A percentile compares a stretch with the other conserved stretches of the same genome.
These are phyloP conservation scores for Pelobates cultripes DNA, from an alignment of 2,797 vertebrate genomes.

Conservation along the genomic window DNA sequence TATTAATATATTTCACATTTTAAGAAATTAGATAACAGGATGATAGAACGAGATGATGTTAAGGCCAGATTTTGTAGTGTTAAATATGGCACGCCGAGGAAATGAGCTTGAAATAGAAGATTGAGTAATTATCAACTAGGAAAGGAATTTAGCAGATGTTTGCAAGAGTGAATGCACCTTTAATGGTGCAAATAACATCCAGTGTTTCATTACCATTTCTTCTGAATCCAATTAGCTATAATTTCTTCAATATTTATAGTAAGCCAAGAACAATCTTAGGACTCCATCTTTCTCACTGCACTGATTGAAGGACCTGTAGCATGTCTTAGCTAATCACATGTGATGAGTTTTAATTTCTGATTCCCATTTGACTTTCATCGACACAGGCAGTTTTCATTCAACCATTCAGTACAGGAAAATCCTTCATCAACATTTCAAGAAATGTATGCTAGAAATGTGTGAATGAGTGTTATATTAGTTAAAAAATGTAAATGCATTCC, in stretches of 20 bases:
- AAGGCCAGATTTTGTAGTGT: neutral
- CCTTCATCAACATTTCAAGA: too few species aligned
- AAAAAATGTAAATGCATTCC: too few species aligned
- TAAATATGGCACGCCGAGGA: conserved; percentile 3
- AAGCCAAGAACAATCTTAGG: conserved; percentile 38
- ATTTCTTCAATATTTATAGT: conserved; percentile 51
- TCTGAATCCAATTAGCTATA: conserved; percentile 54
- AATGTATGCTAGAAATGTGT: too few species aligned
- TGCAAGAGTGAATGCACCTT: conserved; percentile 50
- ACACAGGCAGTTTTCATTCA: neutral
- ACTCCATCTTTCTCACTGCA: conserved; percentile 21
- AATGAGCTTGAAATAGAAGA: conserved; percentile 38
- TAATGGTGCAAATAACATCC: conserved; percentile 54
- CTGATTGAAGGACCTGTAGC: conserved; percentile 37
- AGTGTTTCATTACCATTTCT: conserved; percentile 49
- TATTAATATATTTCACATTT: neutral
- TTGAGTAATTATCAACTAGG: conserved; percentile 39
- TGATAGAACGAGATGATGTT: neutral
- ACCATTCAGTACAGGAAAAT: neutral
- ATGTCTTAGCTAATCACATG: conserved; percentile 37
- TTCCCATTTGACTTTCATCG: conserved; percentile 8
- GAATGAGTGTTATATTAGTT: too few species aligned
- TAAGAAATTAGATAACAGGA: neutral
- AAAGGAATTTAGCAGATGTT: conserved; percentile 49
- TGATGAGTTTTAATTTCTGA: conserved; percentile 34